Evolutionary conservation across 2,888 invertebrate species (phyloP).

Genomic region (Acanthosepion pharaonis): DNA sequence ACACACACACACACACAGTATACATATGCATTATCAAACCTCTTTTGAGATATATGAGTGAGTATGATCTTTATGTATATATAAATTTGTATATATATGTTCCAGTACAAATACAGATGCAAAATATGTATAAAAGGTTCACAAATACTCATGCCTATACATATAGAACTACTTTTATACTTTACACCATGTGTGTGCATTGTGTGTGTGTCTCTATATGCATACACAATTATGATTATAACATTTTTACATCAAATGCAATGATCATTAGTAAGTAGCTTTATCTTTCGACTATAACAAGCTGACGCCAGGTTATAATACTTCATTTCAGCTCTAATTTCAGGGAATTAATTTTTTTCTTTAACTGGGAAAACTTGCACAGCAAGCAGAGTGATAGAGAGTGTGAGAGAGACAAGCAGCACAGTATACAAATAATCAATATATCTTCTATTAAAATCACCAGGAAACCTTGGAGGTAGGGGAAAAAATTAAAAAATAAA

Average conservation of each 20-base stretch:
- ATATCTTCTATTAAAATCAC: slow-evolving; percentile 25
- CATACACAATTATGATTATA: neutral
- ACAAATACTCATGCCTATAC: too few relatives aligned
- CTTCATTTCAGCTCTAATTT: slow-evolving; percentile 46
- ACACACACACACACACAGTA: too few relatives aligned
- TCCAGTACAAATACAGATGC: too few relatives aligned
- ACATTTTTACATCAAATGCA: slow-evolving; percentile 20
- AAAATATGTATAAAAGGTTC: too few relatives aligned
- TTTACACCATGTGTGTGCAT: too few relatives aligned
- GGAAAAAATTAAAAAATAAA: neutral
- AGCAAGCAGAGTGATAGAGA: neutral
- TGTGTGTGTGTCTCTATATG: too few relatives aligned
- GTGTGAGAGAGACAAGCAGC: neutral
- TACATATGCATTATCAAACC: too few relatives aligned
- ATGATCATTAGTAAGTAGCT: slow-evolving; percentile 22
- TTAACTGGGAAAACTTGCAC: neutral
- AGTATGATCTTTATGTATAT: too few relatives aligned
- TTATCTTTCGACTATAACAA: neutral
- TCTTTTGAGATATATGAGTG: too few relatives aligned
- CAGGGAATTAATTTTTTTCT: slow-evolving; percentile 41
- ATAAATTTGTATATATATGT: too few relatives aligned
- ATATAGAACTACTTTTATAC: too few relatives aligned
- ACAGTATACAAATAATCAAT: slow-evolving; percentile 46
- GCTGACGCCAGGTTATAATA: slow-evolving; percentile 37
- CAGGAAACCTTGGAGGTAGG: slow-evolving; percentile 36